Percentiles rank a stretch among this genome's conserved stretches.
phyloP scores from a whole-genome alignment of 2,888 invertebrate genomes.

The Phania funesta region DNA sequence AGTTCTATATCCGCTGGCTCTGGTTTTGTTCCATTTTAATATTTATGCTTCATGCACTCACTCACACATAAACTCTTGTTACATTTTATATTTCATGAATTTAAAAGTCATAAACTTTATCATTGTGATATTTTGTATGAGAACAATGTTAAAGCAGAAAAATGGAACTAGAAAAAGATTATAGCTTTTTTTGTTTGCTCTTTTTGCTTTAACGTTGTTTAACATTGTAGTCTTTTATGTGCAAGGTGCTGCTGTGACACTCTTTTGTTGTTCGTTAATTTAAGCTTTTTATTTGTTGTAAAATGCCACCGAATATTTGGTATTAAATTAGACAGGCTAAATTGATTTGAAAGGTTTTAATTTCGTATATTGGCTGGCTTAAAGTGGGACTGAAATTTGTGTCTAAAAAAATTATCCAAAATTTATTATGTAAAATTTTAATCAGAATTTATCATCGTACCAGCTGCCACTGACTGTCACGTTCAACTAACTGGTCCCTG shows the following conservation, averaged over 20 bases:
- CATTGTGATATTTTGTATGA: slow-evolving; percentile 49
- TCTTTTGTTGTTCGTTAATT: slow-evolving; percentile 4
- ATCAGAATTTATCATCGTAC: too few relatives aligned
- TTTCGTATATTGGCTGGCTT: too few relatives aligned
- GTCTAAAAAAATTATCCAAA: too few relatives aligned
- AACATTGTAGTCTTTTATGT: slow-evolving; percentile 1
- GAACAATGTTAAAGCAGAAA: background rate
- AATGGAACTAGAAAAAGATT: background rate
- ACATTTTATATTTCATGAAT: slow-evolving; percentile 55
- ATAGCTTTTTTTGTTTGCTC: background rate
- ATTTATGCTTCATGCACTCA: background rate
- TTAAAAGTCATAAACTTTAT: slow-evolving; percentile 64
- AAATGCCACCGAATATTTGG: background rate
- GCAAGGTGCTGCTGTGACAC: slow-evolving; percentile 17
- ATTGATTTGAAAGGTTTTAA: too few relatives aligned
- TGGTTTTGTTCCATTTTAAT: slow-evolving; percentile 18
- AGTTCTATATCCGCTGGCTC: background rate
- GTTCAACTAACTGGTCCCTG: too few relatives aligned
- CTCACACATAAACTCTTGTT: slow-evolving; percentile 37
- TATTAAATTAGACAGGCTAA: too few relatives aligned
- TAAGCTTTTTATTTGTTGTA: slow-evolving; percentile 1
- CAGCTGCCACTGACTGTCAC: too few relatives aligned
- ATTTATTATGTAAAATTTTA: too few relatives aligned
- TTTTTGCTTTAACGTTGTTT: slow-evolving; percentile 12
- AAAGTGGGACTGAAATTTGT: too few relatives aligned